A percentile compares a stretch with the other conserved stretches of the same genome.
Evolutionary conservation across 2,113 vertebrate species (phyloP).

Genomic region (Connochaetes taurinus): DNA sequence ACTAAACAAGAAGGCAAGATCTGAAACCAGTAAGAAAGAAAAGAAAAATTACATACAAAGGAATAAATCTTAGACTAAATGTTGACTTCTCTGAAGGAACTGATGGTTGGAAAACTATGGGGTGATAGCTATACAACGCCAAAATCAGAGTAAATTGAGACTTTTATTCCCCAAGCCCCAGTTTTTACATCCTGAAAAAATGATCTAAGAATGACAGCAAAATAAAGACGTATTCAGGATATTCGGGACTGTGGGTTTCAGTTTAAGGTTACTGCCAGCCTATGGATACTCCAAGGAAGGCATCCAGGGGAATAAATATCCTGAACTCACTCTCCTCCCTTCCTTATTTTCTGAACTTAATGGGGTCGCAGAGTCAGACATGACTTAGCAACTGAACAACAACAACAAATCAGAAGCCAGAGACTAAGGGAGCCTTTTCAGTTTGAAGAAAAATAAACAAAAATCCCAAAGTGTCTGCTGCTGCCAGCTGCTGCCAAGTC

Average conservation of each 20-base stretch:
- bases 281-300: neutral
- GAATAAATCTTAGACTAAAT: neutral
- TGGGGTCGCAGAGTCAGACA: neutral
- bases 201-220: neutral
- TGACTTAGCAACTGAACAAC: neutral
- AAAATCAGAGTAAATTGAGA: neutral
- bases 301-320: neutral
- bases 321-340: neutral
- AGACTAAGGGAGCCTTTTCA: neutral
- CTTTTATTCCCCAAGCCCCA: neutral
- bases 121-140: neutral
- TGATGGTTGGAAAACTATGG: neutral
- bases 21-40: neutral
- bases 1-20: neutral
- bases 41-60: neutral
- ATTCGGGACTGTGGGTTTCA: neutral
- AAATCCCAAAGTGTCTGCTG: neutral
- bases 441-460: conserved; percentile 13
- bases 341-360: neutral
- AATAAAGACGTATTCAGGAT: neutral
- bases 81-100: neutral
- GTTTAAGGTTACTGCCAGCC: neutral
- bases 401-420: neutral
- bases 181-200: conserved; percentile 22
- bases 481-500: too few species aligned